Evolutionary conservation across 2,113 vertebrate genomes (phyloP).

Genomic region (Odontesthes bonariensis): DNA sequence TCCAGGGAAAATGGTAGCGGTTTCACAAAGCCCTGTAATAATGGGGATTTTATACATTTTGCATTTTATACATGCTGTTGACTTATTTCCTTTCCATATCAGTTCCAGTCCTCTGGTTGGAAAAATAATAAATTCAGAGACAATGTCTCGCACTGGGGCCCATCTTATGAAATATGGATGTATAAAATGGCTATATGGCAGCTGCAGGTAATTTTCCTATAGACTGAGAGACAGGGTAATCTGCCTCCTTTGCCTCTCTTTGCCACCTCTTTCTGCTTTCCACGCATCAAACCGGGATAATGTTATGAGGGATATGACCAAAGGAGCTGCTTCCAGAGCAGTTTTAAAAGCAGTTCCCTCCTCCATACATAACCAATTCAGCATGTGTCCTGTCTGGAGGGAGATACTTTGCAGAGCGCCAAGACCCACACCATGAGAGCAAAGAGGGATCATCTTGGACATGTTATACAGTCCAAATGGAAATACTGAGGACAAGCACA

Average conservation of each 20-base stretch:
- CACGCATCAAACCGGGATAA: slow-evolving; percentile 46
- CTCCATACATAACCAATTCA: slow-evolving; percentile 65
- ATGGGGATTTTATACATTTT: slow-evolving; percentile 7
- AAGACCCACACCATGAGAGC: slow-evolving; percentile 1
- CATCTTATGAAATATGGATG: slow-evolving; percentile 73
- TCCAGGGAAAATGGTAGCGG: neutral
- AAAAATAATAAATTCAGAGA: slow-evolving; percentile 64
- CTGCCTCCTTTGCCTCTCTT: slow-evolving; percentile 49
- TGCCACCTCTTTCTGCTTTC: slow-evolving; percentile 58
- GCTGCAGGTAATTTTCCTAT: slow-evolving; percentile 69
- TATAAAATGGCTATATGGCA: slow-evolving; percentile 59
- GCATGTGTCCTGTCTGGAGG: slow-evolving; percentile 40
- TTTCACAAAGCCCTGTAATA: slow-evolving; percentile 32
- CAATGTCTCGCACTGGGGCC: slow-evolving; percentile 61
- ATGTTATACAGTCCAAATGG: slow-evolving; percentile 20
- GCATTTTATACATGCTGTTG: slow-evolving; percentile 40
- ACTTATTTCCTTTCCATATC: slow-evolving; percentile 30
- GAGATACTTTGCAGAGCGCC: slow-evolving; percentile 27
- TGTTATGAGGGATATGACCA: slow-evolving; percentile 45
- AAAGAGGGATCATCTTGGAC: slow-evolving; percentile 28
- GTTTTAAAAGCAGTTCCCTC: slow-evolving; percentile 43
- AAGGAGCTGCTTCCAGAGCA: slow-evolving; percentile 46
- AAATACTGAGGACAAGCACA: slow-evolving; percentile 26
- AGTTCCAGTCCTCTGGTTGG: slow-evolving; percentile 37
- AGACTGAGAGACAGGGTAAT: slow-evolving; percentile 41